Percentiles rank a stretch among this genome's conserved stretches.
Evolutionary conservation across 1,140 invertebrate species (phyloP).

Genomic region (Acyrthosiphon pisum): DNA sequence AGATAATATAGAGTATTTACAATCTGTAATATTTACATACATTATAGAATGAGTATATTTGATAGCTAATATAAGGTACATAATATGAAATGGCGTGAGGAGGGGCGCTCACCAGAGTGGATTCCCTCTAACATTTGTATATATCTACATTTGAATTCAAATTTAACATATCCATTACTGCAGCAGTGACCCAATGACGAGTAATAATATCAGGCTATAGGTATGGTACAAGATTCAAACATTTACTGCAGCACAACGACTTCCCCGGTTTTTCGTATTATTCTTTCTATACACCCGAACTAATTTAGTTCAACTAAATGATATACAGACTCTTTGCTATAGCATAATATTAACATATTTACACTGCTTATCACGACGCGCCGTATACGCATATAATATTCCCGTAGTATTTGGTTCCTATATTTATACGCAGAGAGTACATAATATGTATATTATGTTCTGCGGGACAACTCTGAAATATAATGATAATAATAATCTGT

Average conservation of each 20-base stretch:
- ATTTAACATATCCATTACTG: background rate
- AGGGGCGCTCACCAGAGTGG: too few species aligned
- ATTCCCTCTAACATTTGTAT: too few species aligned
- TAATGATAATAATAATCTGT: background rate
- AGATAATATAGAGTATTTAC: too few species aligned
- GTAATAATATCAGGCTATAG: background rate
- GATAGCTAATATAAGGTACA: too few species aligned
- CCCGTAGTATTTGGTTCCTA: background rate
- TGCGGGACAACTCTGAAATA: background rate
- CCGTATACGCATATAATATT: background rate
- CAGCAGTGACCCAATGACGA: background rate
- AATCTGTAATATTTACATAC: too few species aligned
- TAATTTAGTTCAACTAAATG: too few species aligned
- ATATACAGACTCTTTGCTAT: background rate
- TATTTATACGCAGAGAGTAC: background rate
- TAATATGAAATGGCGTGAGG: too few species aligned
- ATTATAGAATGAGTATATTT: too few species aligned
- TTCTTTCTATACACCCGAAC: background rate
- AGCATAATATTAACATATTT: background rate
- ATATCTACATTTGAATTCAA: background rate
- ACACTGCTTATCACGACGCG: background rate
- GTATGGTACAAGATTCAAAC: background rate
- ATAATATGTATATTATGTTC: background rate
- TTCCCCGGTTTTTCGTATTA: background rate
- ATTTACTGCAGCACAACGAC: background rate